A percentile compares a stretch with the other conserved stretches of the same genome.
phyloP scores from a whole-genome alignment of 53 echinoderm and acorn worm genomes.

The Paracentrotus lividus region DNA sequence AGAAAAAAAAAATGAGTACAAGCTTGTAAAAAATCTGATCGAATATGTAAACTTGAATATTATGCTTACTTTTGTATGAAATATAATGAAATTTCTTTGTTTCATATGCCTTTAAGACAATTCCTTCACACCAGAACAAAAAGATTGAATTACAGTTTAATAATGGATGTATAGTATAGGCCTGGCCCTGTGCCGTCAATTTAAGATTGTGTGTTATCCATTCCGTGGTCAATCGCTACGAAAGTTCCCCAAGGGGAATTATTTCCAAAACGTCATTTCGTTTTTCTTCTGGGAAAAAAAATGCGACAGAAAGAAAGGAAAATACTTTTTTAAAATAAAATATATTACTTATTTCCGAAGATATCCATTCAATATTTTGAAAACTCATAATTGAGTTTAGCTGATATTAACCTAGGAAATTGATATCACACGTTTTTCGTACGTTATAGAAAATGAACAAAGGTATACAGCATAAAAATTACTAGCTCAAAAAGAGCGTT shows the following conservation, averaged over 20 bases:
- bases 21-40: too few relatives aligned
- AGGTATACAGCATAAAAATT: neutral
- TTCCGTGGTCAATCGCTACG: neutral
- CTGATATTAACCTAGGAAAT: neutral
- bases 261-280: neutral
- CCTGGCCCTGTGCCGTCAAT: neutral
- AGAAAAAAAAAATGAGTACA: too few relatives aligned
- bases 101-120: too few relatives aligned
- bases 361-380: conserved; percentile 13
- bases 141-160: too few relatives aligned
- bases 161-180: too few relatives aligned
- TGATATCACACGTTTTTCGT: neutral
- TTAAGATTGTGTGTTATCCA: neutral
- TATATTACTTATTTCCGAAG: neutral
- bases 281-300: neutral
- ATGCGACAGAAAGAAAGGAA: too few relatives aligned
- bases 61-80: too few relatives aligned
- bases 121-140: too few relatives aligned
- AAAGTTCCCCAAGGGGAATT: neutral
- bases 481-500: neutral
- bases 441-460: neutral
- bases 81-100: too few relatives aligned
- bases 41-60: too few relatives aligned
- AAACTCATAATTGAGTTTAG: neutral
- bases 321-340: neutral